Base-by-base conservation (phyloP, 2,113 vertebrate genomes). In the Spermophilus dauricus region DNA sequence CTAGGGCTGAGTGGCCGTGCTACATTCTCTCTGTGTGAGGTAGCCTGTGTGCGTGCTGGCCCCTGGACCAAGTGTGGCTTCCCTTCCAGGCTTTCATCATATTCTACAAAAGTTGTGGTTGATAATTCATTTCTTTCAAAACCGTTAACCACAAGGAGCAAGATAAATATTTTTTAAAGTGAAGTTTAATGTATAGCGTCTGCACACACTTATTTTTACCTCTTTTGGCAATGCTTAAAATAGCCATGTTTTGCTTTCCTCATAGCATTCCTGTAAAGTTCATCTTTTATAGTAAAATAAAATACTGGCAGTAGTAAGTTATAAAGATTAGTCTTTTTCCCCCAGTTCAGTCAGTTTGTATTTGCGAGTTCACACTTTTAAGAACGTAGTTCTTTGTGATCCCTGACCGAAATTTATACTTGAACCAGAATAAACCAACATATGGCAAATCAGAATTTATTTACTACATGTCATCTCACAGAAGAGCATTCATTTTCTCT, bases 281-380 rank as follows among this genome's bases (percentile, higher is more conserved):
- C 73, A 84, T 63, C 51, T 39, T 94, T 94, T 67, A 51, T 13
- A 39, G 77, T 84, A 53, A 88, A 78, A 88, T 97, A 78, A 91
- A 94, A 84, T 73, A 42, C 63, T 91, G 45, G 10, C 4, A 94
- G n/a, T n/a, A 73, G 34, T 73, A 91, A 72, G 2, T 58, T 88
- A 90, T 80, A 73, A 91, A 83, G 26, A 14, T 48, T 67, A 78
- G 8, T 65, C 16, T 84, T 83, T 83, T 82, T 91, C 28, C 39
- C 83, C 56, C 3, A 70, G 14, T 83, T 90, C n/a, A 78, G 34
- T 48, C 30, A 90, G 65, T 76, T 77, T 70, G 3, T 26, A 30
- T 45, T 78, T 8, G 7, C n/a, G 78, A 56, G 58, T 82, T 67
- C 11, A 88, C 2, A 37, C 32, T 85, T 89, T 73, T 51, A 80